Conservation (phyloP, 2,113 vertebrate species). For the Triplophysa tibetana region DNA sequence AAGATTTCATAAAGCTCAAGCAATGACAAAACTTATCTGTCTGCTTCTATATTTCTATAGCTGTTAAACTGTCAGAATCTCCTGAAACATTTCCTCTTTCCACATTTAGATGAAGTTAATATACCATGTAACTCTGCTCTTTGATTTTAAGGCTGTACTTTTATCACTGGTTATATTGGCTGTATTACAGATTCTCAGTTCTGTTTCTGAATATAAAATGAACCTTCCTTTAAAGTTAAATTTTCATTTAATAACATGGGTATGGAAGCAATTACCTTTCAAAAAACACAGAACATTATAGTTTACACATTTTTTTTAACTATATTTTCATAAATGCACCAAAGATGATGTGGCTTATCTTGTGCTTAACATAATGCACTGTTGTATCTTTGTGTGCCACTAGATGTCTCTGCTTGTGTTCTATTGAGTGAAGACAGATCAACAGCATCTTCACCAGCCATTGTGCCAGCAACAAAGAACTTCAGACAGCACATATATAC, state of each 20-base stretch:
- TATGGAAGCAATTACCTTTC: not conserved
- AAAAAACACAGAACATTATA: not conserved
- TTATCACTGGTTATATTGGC: constrained; percentile 8
- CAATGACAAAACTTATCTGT: not conserved
- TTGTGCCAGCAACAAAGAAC: constrained; percentile 36
- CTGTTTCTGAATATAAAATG: not conserved
- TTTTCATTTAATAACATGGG: not conserved
- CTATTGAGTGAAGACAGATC: not conserved
- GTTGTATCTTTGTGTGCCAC: constrained; percentile 48
- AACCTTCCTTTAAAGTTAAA: not conserved
- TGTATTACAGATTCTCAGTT: not conserved
- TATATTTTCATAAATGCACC: not conserved
- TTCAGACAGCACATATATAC: not conserved
- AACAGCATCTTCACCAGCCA: not conserved
- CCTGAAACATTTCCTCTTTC: not conserved
- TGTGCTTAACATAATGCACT: not conserved
- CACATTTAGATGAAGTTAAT: not conserved
- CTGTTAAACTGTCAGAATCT: constrained; percentile 3
- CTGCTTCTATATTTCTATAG: not conserved
- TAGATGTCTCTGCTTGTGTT: constrained; percentile 59
- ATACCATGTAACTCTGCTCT: not conserved
- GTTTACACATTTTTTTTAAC: not conserved
- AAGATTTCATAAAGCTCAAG: not conserved
- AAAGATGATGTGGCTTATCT: not conserved
- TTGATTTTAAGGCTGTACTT: not conserved